phyloP scores from a whole-genome alignment of 2,797 vertebrate genomes.

The Anableps anableps region DNA sequence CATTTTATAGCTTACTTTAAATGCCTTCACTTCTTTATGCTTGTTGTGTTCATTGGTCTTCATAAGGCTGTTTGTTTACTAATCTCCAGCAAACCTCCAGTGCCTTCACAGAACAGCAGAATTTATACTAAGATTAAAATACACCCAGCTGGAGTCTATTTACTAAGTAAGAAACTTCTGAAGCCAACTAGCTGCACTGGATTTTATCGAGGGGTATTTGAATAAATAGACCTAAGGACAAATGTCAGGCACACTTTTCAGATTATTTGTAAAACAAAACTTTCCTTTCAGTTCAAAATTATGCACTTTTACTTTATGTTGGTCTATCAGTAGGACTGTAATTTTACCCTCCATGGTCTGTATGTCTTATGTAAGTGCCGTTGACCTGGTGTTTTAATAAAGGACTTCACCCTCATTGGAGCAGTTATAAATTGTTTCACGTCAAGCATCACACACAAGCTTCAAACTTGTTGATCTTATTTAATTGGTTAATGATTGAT shows the following conservation, averaged over 20 bases:
- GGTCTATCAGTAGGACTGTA: background rate
- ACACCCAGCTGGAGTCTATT: background rate
- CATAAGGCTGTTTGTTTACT: no score
- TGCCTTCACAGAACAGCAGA: no score
- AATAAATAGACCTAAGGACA: no score
- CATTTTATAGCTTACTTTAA: no score
- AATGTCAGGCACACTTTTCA: background rate
- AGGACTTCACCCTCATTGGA: background rate
- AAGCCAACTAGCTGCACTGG: background rate
- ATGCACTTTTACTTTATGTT: background rate
- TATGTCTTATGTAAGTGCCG: background rate
- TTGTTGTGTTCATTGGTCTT: no score
- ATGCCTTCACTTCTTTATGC: no score
- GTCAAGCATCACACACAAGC: background rate
- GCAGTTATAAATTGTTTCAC: background rate
- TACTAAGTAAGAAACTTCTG: background rate
- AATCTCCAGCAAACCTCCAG: no score
- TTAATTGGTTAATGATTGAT: constrained; percentile 12
- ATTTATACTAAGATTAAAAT: no score
- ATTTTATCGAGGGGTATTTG: no score
- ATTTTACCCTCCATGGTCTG: background rate
- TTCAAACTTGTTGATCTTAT: background rate
- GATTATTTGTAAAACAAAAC: background rate
- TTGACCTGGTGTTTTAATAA: background rate
- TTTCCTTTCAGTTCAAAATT: no score